Evolutionary conservation across 1,140 invertebrate genomes (phyloP).

Genomic region (Micrasema longulum): DNA sequence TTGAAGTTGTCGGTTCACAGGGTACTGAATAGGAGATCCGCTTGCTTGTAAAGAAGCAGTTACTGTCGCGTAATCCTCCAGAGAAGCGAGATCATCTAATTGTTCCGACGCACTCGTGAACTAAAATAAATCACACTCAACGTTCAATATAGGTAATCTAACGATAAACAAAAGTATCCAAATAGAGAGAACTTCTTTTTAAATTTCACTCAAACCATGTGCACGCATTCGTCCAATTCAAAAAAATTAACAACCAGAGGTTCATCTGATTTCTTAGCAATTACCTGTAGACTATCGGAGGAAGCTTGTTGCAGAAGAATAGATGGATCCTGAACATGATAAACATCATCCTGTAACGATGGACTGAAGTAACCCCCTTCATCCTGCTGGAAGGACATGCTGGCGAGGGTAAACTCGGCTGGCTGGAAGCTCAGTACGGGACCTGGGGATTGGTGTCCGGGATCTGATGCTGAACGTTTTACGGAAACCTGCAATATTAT

Average conservation of each 20-base stretch:
- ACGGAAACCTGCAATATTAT: conserved; percentile 55
- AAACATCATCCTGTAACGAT: conserved; percentile 81
- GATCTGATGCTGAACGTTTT: conserved; percentile 73
- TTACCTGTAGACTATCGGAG: conserved; percentile 54
- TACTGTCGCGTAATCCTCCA: conserved; percentile 74
- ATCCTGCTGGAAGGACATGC: conserved; percentile 74
- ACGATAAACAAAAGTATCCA: no score
- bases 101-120: conserved; percentile 76
- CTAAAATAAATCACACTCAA: conserved; percentile 64
- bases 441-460: conserved; percentile 71
- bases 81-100: conserved; percentile 74
- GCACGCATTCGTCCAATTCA: no score
- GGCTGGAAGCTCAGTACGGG: conserved; percentile 71
- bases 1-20: conserved; percentile 78
- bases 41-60: conserved; percentile 68
- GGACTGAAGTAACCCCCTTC: conserved; percentile 81
- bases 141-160: no score
- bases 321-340: conserved; percentile 77
- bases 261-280: no score
- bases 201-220: no score
- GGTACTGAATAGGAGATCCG: conserved; percentile 70
- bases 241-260: no score
- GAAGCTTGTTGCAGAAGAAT: conserved; percentile 71
- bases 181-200: no score
- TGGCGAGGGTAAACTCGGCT: conserved; percentile 72